Conservation (phyloP, 2,797 vertebrate genomes). For the Potorous gilbertii region DNA sequence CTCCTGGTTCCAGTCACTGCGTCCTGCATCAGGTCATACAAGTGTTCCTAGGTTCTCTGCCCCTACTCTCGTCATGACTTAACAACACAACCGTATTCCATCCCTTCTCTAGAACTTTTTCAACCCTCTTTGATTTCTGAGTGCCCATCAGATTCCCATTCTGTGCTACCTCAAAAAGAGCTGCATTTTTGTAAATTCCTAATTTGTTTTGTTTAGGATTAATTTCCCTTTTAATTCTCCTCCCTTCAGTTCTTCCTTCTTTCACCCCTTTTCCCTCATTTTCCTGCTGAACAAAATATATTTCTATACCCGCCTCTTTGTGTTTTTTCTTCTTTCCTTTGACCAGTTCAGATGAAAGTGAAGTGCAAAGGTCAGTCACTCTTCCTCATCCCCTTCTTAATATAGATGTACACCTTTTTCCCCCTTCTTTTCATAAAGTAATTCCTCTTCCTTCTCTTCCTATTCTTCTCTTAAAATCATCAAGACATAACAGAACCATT, state of each 20-base stretch:
- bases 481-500: not conserved
- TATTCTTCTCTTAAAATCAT: not conserved
- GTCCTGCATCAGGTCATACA: too few species aligned
- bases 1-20: too few species aligned
- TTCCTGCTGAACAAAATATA: not conserved
- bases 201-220: not conserved
- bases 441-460: not conserved
- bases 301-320: not conserved
- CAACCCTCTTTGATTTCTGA: too few species aligned
- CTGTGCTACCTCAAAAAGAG: not conserved
- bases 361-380: not conserved
- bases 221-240: not conserved
- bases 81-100: too few species aligned
- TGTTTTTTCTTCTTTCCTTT: not conserved
- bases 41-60: too few species aligned
- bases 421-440: not conserved
- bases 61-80: too few species aligned
- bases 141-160: too few species aligned
- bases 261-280: not conserved
- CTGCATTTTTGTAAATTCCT: not conserved
- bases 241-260: not conserved
- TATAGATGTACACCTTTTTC: not conserved
- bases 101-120: too few species aligned
- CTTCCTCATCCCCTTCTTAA: not conserved
- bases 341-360: not conserved